Percentiles rank a stretch among this genome's conserved stretches.
Conservation (phyloP, 64 coral and sea anemone genomes). For the Hydrozoanthus tunicans region DNA sequence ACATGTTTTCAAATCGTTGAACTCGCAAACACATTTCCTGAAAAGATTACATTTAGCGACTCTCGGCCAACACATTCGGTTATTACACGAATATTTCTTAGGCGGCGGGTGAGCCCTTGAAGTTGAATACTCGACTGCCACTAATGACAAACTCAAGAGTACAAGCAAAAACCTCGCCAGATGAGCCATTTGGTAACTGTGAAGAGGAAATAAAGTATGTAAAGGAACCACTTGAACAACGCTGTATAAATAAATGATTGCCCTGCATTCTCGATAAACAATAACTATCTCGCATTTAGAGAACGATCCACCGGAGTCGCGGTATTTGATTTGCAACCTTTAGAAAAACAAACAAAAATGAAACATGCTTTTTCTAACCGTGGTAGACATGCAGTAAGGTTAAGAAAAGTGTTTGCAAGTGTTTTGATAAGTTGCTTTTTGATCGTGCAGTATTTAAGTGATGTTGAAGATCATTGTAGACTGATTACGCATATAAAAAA, state of each 20-base stretch:
- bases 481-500: neutral
- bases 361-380: neutral
- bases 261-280: neutral
- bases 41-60: constrained; percentile 25
- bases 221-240: too few relatives aligned
- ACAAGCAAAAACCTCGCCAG: neutral
- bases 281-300: neutral
- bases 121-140: neutral
- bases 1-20: neutral
- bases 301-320: neutral
- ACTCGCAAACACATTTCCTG: neutral
- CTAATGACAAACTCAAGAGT: neutral
- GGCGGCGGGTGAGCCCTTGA: neutral
- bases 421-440: neutral
- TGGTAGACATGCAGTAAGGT: neutral
- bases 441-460: neutral
- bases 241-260: neutral
- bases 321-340: neutral
- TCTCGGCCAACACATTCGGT: neutral
- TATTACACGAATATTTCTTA: neutral
- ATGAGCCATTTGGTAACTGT: constrained; percentile 10
- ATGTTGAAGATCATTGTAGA: neutral
- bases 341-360: constrained; percentile 1
- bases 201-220: neutral
- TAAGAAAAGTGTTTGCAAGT: neutral